Evolutionary conservation across 2,888 invertebrate species (phyloP).

Genomic region (Crepidodera aurea): DNA sequence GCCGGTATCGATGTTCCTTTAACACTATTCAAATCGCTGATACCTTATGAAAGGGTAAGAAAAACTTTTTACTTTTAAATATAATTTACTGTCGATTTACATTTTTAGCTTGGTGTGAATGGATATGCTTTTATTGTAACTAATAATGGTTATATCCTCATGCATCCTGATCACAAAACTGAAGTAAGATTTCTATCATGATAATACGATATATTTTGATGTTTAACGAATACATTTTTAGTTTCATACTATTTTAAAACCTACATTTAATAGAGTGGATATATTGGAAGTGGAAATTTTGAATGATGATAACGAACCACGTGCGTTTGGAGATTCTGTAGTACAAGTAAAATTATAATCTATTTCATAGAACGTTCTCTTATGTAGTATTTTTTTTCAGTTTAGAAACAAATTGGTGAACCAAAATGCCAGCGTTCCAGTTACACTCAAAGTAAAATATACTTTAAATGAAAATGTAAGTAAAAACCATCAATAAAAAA

Average conservation of each 20-base stretch:
- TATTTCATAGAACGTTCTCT: not conserved
- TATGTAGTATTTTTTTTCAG: conserved; percentile 39
- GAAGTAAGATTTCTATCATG: conserved; percentile 67
- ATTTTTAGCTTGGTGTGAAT: conserved; percentile 87
- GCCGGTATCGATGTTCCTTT: conserved; percentile 96
- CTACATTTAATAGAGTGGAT: conserved; percentile 96
- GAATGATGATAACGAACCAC: conserved; percentile 69
- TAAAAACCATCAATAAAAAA: conserved; percentile 1
- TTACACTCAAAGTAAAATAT: conserved; percentile 78
- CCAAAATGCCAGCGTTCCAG: conserved; percentile 63
- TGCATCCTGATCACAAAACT: conserved; percentile 94
- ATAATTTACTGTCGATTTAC: not conserved
- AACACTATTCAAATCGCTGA: conserved; percentile 84
- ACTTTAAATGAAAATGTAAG: conserved; percentile 87
- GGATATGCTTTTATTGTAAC: conserved; percentile 96
- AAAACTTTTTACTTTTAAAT: not conserved
- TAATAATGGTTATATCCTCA: conserved; percentile 94
- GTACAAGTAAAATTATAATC: conserved; percentile 50
- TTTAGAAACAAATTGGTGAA: conserved; percentile 61
- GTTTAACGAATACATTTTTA: conserved; percentile 43
- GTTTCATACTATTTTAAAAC: conserved; percentile 76
- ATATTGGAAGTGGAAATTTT: conserved; percentile 93
- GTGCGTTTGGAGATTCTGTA: conserved; percentile 73
- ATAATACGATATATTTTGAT: too few relatives aligned
- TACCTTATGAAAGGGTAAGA: conserved; percentile 84